A percentile compares a stretch with the other conserved stretches of the same genome.
These are phyloP conservation scores for Otolemur garnettii DNA, from an alignment of 2,113 vertebrate genomes.

Conservation along the genomic window DNA sequence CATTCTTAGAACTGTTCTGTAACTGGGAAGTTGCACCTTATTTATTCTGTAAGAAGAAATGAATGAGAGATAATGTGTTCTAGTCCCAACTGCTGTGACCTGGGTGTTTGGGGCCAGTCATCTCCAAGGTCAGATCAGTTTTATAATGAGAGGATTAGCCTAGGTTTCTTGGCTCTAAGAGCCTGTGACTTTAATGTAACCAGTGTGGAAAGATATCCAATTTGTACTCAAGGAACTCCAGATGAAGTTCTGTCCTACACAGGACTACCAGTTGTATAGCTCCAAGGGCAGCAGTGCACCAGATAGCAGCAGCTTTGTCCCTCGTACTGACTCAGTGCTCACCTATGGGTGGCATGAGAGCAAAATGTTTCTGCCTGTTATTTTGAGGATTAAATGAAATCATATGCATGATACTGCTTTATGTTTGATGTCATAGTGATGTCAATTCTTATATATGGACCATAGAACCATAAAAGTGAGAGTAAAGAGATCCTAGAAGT, in stretches of 20 bases:
- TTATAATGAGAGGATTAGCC: neutral
- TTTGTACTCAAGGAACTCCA: neutral
- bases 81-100: neutral
- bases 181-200: neutral
- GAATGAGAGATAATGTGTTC: neutral
- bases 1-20: neutral
- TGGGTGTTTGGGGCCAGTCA: neutral
- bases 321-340: neutral
- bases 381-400: neutral
- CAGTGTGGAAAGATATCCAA: neutral
- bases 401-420: neutral
- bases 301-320: neutral
- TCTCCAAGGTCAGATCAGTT: neutral
- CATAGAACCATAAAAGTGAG: neutral
- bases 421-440: neutral
- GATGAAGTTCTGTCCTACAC: neutral
- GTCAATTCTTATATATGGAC: neutral
- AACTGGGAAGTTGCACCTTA: neutral
- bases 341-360: neutral
- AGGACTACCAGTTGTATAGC: fast-evolving
- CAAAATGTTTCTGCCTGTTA: neutral
- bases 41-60: neutral
- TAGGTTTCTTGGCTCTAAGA: neutral
- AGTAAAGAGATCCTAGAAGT: neutral
- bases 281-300: fast-evolving